Evolutionary conservation across 1,140 invertebrate species (phyloP).

Genomic region (Belonocnema kinseyi): DNA sequence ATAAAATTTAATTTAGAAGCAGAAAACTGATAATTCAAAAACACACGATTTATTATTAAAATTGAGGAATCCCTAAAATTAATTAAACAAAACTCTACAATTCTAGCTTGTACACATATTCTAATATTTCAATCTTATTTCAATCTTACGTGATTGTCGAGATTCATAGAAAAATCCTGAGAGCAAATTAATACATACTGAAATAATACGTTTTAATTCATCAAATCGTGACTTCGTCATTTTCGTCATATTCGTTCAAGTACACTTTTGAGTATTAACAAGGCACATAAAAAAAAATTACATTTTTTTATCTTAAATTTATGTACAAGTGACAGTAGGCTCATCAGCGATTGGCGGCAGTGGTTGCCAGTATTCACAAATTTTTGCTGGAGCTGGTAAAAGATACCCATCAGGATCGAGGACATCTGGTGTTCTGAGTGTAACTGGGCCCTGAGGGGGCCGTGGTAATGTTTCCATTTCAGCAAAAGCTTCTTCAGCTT

Average conservation of each 20-base stretch:
- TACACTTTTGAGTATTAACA: conserved; percentile 18
- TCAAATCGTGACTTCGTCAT: background rate
- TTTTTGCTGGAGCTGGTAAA: conserved; percentile 74
- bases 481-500: conserved; percentile 69
- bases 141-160: background rate
- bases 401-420: conserved; percentile 79
- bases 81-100: too few species aligned
- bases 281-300: background rate
- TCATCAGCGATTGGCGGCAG: conserved; percentile 53
- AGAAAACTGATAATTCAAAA: too few species aligned
- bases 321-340: conserved; percentile 12
- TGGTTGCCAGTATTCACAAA: conserved; percentile 78
- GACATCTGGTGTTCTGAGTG: conserved; percentile 69
- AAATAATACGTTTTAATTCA: background rate
- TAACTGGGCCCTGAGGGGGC: conserved; percentile 74
- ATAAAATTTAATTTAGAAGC: too few species aligned
- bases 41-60: too few species aligned
- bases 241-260: background rate
- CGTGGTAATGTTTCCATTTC: conserved; percentile 72
- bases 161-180: conserved; percentile 1
- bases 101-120: too few species aligned
- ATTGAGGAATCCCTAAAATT: too few species aligned
- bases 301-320: background rate
- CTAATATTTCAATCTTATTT: background rate
- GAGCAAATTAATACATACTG: background rate